Evolutionary conservation across 2,888 invertebrate species (phyloP), one percentile per base, ranked within the genome.

Genomic region (Tridacna crocea): DNA sequence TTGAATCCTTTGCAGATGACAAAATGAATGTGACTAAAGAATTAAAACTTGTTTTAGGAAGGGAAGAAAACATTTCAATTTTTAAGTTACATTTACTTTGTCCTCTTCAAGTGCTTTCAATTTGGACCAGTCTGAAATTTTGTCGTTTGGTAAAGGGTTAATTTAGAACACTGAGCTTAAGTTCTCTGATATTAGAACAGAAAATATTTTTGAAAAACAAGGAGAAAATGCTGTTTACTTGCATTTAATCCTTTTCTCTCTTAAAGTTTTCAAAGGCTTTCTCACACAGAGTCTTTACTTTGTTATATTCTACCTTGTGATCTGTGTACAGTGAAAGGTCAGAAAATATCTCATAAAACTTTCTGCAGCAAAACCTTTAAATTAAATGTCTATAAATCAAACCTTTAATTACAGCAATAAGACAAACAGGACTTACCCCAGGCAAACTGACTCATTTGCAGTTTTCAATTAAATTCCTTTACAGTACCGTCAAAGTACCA

Each of bases 331-430:
- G 55, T 55, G 11, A 24, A 8, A n/a, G n/a, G 11, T 60, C n/a
- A 60, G 13, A 60, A 22, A 24, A n/a, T 24, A 10, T n/a, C 17
- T 60, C 22, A n/a, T 22, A 19, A 60, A 12, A 15, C 6, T 22
- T 11, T 60, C n/a, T n/a, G 60, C 60, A 60, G 60, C n/a, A 6
- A 19, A 60, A 60, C 60, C 60, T 60, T 22, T 8, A n/a, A 60
- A 60, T 60, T 60, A 60, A n/a, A 15, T 60, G 60, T 60, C 60
- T 11, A 60, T 60, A 60, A 60, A 60, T 60, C 60, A 60, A 60
- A 60, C n/a, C 24, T n/a, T 60, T 60, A 60, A 60, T n/a, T 60
- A n/a, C n/a, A 60, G 60, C 22, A 22, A 60, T 8, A 10, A 60
- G 24, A 60, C 60, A 22, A 6, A 60, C 60, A 60, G 60, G n/a